These are phyloP conservation scores for Panagrolaimus sp. DNA, from an alignment of 1,140 invertebrate genomes.

Conservation along the genomic window DNA sequence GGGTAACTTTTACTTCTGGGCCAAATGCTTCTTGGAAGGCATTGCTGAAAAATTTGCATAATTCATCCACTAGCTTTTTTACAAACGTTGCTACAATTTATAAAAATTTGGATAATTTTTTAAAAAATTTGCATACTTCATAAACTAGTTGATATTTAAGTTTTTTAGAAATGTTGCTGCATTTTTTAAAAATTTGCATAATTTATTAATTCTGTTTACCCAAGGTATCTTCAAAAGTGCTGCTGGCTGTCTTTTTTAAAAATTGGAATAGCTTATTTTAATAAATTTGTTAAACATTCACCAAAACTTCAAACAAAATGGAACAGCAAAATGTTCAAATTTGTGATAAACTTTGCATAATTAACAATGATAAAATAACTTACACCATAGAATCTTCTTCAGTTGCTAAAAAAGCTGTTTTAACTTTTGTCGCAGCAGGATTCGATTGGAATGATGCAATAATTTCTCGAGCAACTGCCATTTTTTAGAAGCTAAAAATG, in stretches of 20 bases:
- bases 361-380: not conserved
- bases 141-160: too few species aligned
- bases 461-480: slow-evolving; percentile 13
- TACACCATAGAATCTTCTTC: slow-evolving; percentile 1
- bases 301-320: not conserved
- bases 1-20: not conserved
- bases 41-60: not conserved
- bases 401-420: slow-evolving; percentile 5
- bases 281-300: not conserved
- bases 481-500: not conserved
- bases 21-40: not conserved
- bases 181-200: too few species aligned
- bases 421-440: not conserved
- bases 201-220: too few species aligned
- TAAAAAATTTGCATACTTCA: too few species aligned
- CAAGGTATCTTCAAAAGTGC: too few species aligned
- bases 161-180: too few species aligned
- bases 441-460: not conserved
- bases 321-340: not conserved
- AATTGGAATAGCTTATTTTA: not conserved
- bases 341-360: too few species aligned
- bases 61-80: not conserved
- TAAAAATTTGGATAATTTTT: too few species aligned
- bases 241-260: not conserved
- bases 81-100: too few species aligned